Evolutionary conservation across 2,797 vertebrate genomes (phyloP), one percentile per base, ranked within the genome.

Genomic region (Esox lucius): DNA sequence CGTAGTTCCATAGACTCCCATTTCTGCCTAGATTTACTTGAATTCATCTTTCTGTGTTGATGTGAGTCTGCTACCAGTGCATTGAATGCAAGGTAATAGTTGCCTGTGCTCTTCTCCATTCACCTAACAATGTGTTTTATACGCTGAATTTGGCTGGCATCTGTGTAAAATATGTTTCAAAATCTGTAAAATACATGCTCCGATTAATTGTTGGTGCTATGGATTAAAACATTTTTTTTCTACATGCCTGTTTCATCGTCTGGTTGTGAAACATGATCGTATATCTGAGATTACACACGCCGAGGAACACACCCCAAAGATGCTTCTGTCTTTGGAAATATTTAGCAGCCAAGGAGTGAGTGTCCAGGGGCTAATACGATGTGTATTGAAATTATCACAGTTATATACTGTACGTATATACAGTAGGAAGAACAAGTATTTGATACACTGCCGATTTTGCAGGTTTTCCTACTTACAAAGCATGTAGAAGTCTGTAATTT

Each of bases 211-310:
- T 0, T 73, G 65, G 22, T n/a, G 68, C 77, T 86, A 79, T 70
- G 80, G 74, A 91, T 86, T 90, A 91, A 91, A 91, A 61, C 72
- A 39, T 77, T 68, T 74, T 71, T 71, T 51, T 81, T 78, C 78
- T 71, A 65, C 71, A 78, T n/a, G 4, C 42, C 42, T 46, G 42
- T 7, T 69, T 5, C 4, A 26, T 5, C 16, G 26, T 65, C 28
- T 65, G 13, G 5, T 6, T 33, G 15, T 28, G 33, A 5, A 59
- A 59, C 6, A 46, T 3, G 42, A 39, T 3, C 3, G 35, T 39
- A 39, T 39, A 8, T 39, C 35, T 39, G 8, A 39, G 35, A 39
- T 39, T 35, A 39, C 35, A 39, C 8, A 8, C 3, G 35, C 3
- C 8, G 8, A n/a, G n/a, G n/a, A n/a, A n/a, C n/a, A n/a, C n/a